Base-by-base conservation (phyloP, 2,888 invertebrate genomes). In the Malthinus seriepunctatus region DNA sequence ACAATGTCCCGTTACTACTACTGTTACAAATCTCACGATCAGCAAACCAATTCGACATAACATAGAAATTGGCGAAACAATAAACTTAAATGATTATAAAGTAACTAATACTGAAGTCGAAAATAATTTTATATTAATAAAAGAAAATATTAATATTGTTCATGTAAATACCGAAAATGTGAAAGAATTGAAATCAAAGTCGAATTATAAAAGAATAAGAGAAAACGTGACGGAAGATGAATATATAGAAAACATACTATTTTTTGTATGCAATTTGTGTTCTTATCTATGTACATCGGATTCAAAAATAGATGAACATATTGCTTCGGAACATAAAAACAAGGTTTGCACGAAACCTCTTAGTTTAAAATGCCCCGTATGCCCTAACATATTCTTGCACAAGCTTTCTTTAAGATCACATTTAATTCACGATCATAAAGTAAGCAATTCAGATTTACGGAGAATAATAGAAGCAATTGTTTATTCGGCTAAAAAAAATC, bases 361-460 rank as follows among this genome's bases (percentile, higher is more conserved):
- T 52, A 82, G 83, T 60, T 79, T 87, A 6, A 80, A 80, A 63
- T 89, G 89, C 68, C 88, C 88, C 9, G 89, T 88, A 7, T 89
- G 89, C 70, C 74, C 81, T 1, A 87, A 88, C 71, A 76, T 84
- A 1, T 89, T 89, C 70, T 86, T 84, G 67, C 83, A 84, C 8
- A 83, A 83, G 67, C 82, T 86, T 68, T 85, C 86, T 0, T 74
- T 89, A 0, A 79, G 86, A 65, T 81, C 83, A 4, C 89, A 90
- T 72, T 77, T 89, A 4, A 81, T 85, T 15, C 83, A 85, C 68
- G 89, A 89, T 72, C 89, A 90, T 72, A 84, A 86, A 74, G 86
- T 89, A 80, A 82, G 80, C 33, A 80, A 82, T 54, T 81, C 82
- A 65, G 87, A 88, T 70, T 77, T 86, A 1, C 81, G 81, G 63